Base-by-base conservation (phyloP, 2,888 invertebrate species). In the Tiphia femorata region DNA sequence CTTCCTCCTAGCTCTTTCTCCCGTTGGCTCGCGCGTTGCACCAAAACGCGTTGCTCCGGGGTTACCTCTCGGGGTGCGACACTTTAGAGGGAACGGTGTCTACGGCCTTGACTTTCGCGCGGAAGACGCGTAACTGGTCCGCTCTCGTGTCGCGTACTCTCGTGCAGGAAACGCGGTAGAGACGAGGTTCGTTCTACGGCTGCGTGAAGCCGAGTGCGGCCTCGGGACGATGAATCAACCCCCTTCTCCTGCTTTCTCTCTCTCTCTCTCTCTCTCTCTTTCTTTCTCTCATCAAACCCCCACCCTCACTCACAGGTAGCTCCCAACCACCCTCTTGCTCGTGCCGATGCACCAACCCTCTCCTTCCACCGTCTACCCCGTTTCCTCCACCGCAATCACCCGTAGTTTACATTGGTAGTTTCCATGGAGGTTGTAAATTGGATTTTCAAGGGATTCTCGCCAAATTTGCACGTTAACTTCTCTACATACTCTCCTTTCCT, bases 141-240 rank as follows among this genome's bases (percentile, higher is more conserved):
- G 60, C 49, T 30, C 48, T 51, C 58, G 60, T 53, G 60, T 25
- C 2, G 27, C 21, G 37, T 23, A 20, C 44, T 16, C 60, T 58
- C 59, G 60, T 64, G 54, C 62, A 19, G 62, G 64, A 60, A 68
- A 67, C 64, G 59, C 55, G 70, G 61, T 62, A 49, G n/a, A n/a
- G 64, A 70, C 67, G 67, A 75, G 64, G 68, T 67, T 67, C 70
- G 67, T 67, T 68, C 68, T 60, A 70, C 75, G 79, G 64, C 72
- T 73, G 76, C 76, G 70, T 69, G 63, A 65, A 74, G 67, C 77
- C 65, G 73, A 79, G 72, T 77, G 75, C 72, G 65, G 67, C 65
- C 49, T 56, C 57, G 42, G 44, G 47, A 46, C 66, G 75, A 70
- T 75, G 77, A 78, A 77, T 76, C 77, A 76, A 73, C 71, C 74